Base-by-base conservation (phyloP, 2,113 vertebrate species). In the Puntigrus tetrazona region DNA sequence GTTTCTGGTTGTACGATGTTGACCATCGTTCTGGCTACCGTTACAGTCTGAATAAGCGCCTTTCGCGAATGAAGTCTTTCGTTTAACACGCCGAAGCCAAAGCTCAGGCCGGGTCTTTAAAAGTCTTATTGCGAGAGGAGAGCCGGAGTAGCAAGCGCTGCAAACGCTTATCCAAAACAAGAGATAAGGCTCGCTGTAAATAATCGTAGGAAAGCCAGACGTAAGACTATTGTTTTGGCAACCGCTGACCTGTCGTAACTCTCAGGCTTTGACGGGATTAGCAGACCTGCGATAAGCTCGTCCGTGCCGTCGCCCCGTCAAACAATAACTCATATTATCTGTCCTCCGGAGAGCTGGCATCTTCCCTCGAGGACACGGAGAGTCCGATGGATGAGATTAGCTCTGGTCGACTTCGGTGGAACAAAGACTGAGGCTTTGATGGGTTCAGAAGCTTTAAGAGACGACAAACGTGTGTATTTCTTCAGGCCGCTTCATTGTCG, bases 231-330 rank as follows among this genome's bases (percentile, higher is more conserved):
- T 93, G 91, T 92, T 94, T 92, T 86, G 82, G 80, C 87, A 83
- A 59, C 73, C 47, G 76, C 83, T 87, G 87, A 92, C 90, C 89
- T 89, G 47, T 78, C 83, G 90, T 84, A 89, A 89, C 87, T 74
- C 77, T 90, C 84, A 20, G 65, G 50, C 3, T 88, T 88, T 91
- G 87, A 94, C 89, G 87, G 92, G 88, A 92, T 93, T 89, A 91
- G 86, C 59, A 87, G 25, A 16, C 13, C 83, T 81, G 67, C 27
- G 80, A 84, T 89, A 88, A 89, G 86, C 50, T 61, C 72, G 34
- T 52, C 45, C 45, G 18, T 84, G 61, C 5, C n/a, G 34, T 41
- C 25, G 13, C 81, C 31, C 52, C 18, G 59, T 76, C 34, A 87
- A 89, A 91, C 85, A 90, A 38, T n/a, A 45, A 79, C 84, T 75